These are phyloP conservation scores for Aporrectodea caliginosa DNA, from an alignment of 1,140 invertebrate species.

Conservation along the genomic window DNA sequence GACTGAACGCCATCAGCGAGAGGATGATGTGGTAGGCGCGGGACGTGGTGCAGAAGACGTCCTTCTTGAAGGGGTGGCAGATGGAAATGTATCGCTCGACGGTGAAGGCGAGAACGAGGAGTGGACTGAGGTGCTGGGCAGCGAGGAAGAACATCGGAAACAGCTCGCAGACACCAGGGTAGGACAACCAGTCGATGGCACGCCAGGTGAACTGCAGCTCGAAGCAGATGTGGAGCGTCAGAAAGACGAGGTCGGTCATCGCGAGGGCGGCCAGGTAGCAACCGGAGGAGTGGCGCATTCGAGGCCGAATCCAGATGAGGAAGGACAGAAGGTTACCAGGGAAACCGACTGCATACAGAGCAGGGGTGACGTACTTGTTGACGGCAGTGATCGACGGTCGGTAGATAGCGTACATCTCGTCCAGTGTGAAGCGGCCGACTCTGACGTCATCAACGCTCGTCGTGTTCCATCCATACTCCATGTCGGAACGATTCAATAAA, in stretches of 20 bases:
- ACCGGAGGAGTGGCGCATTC: conserved; percentile 31
- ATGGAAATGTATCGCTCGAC: conserved; percentile 35
- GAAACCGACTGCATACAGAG: conserved; percentile 29
- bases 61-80: conserved; percentile 25
- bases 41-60: conserved; percentile 30
- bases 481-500: no score
- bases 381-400: conserved; percentile 11
- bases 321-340: conserved; percentile 33
- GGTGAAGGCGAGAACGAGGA: conserved; percentile 35
- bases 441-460: not conserved
- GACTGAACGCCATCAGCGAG: conserved; percentile 8
- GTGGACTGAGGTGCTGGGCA: conserved; percentile 41
- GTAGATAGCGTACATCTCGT: not conserved
- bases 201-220: conserved; percentile 26
- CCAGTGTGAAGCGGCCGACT: not conserved
- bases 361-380: conserved; percentile 24
- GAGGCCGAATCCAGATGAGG: conserved; percentile 30
- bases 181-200: conserved; percentile 32
- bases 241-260: conserved; percentile 30
- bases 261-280: conserved; percentile 34
- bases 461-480: no score
- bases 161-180: conserved; percentile 39
- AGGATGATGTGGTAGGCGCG: conserved; percentile 25
- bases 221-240: conserved; percentile 27
- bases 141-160: conserved; percentile 42